Base-by-base conservation (phyloP, 2,113 vertebrate species). In the Himantopus leucocephalus region DNA sequence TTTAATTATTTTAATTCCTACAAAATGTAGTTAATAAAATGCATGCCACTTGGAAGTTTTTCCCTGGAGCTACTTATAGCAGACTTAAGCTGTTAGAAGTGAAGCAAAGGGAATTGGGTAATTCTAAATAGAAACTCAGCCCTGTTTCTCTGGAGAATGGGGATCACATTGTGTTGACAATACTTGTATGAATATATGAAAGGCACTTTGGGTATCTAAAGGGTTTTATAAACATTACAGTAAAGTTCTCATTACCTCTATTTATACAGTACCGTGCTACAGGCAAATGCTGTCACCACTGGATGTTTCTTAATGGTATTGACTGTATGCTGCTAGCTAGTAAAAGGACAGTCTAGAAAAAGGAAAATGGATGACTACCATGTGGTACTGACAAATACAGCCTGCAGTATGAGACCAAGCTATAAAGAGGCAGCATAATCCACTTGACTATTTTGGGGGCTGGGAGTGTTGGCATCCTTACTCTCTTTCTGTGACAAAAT, bases 21-120 rank as follows among this genome's bases (percentile, higher is more conserved):
- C 76, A 91, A 97, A 97, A 97, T 94, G 53, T 94, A 70, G 63
- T 95, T 88, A 95, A 87, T 95, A 91, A 97, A 98, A 94, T 88
- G 97, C 85, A 88, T 66, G 52, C 39, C 52, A 75, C 85, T 96
- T 96, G 92, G 58, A 94, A 96, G 45, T 53, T 96, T 91, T 48
- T 29, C 56, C 80, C 93, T 92, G 75, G 86, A 97, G 92, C 89
- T 90, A 50, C 92, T 95, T 94, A 63, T 18, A 96, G 88, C 50
- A 95, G 91, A 67, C 70, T 94, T 93, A 92, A 95, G 90, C 88
- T 94, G 56, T 64, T 96, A 96, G 74, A 79, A 94, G 48, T 19
- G 48, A 81, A 84, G 64, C 43, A 85, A 82, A 92, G 24, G 62
- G 85, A 90, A 83, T 50, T 75, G 70, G 73, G 47, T 86, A 77